Evolutionary conservation across 2,113 vertebrate genomes (phyloP), one percentile per base, ranked within the genome.

Genomic region (Gnathonemus echidnorhynchus): DNA sequence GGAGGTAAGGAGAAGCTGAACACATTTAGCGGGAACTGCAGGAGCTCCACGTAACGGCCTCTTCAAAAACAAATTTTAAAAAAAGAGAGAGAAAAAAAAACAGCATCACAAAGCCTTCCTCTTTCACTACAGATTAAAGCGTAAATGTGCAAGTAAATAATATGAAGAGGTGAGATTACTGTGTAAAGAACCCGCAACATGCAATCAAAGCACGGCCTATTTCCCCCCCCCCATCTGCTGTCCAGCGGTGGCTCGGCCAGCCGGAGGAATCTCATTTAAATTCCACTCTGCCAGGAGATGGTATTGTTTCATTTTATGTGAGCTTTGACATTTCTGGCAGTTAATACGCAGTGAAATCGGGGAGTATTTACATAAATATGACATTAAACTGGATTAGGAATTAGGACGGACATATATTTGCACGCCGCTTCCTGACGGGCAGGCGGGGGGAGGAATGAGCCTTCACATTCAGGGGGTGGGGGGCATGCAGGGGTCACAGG

Each of bases 281-380:
- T 96, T 95, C 95, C 95, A 95, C 95, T 96, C 94, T 92, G 94
- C 94, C 91, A 93, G 93, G 95, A 95, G 95, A 96, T 95, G 95
- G 94, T 95, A 96, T 96, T 96, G 95, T 96, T 96, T 96, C 94
- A 96, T 96, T 96, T 96, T 96, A 96, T 96, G 96, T 96, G 96
- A 94, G 95, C 95, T 96, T 95, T 96, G 96, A 96, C 96, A 96
- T 96, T 96, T 96, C 96, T 96, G 92, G 92, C 94, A 93, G 93
- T 95, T 96, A 96, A 96, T 96, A 96, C 94, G 91, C 93, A 94
- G 95, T 93, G 95, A 96, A 96, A 96, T 95, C 93, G 91, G 92
- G 92, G 95, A 94, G 95, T 95, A 96, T 96, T 96, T 96, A 96
- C 96, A 96, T 96, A 96, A 96, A 96, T 96, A 95, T 95, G 95